Base-by-base conservation (phyloP, 2,113 vertebrate genomes). In the Rhadina sibilatrix region DNA sequence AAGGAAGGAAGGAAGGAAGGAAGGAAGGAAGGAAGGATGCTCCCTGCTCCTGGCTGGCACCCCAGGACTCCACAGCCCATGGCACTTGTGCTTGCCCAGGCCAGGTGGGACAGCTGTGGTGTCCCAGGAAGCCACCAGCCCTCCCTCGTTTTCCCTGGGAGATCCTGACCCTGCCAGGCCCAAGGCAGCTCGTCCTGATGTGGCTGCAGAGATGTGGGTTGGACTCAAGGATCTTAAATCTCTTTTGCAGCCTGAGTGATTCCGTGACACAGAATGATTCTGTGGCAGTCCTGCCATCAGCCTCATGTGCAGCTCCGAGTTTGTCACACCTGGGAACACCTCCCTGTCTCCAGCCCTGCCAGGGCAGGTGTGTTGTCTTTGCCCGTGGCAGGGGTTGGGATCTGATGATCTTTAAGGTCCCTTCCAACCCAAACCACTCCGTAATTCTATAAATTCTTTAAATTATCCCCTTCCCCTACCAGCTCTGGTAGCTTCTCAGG, bases 51-150 rank as follows among this genome's bases (percentile, higher is more conserved):
- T 24, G 12, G 23, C 13, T n/a, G 66, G 11, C 27, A 21, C 3
- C 54, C 37, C 11, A 5, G 20, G 38, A 4, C 11, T 25, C 33
- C 44, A 2, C 35, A 18, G 27, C 50, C 57, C 33, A 0, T 1
- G 30, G 33, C 16, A 19, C 15, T 0, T 0, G 14, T 49, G 33
- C 30, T 28, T 23, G 27, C 50, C 54, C 84, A 33, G 31, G 35
- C 33, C 27, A 3, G 54, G 19, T 3, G 74, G 70, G 50, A n/a
- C 49, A 24, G 18, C 0, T 35, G 35, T 23, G 27, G 27, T 9
- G 74, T 35, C 74, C 77, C 64, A 13, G 37, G 50, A 52, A 56
- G 46, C 16, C 80, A 46, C 6, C 64, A 84, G 21, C 52, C 60
- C 33, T 28, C 17, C 38, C 53, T 15, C 2, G 5, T 61, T 21